Evolutionary conservation across 53 echinoderm and acorn worm genomes (phyloP), one percentile per base, ranked within the genome.

Genomic region (Mesocentrotus franciscanus): DNA sequence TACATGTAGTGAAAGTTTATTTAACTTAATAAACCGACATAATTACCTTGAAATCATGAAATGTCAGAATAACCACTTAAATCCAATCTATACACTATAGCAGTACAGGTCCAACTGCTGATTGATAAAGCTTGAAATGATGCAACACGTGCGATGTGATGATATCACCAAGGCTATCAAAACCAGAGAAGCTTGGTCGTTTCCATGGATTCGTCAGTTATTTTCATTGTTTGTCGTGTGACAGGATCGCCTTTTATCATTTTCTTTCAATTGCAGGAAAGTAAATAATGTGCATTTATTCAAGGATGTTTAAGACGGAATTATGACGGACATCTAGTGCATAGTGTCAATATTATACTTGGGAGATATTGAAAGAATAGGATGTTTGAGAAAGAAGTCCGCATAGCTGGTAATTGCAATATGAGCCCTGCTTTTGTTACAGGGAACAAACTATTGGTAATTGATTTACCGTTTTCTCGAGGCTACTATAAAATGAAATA

Each of bases 291-390:
- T 56, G 57, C 87, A 87, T 58, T 87, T 87, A 58, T 42, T 87
- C n/a, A 87, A 58, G 58, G 87, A 87, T 87, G 87, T 87, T 87
- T 87, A 58, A 87, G 57, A 87, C n/a, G 56, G 87, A 87, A 87
- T 87, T 87, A 87, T 87, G 59, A 87, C 15, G n/a, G 87, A 58
- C 87, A 20, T 58, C 57, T 24, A 58, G 87, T 87, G 87, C 29
- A 0, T 0, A 87, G n/a, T 56, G 58, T 87, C 26, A 87, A 87
- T 58, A 87, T 87, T 87, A 34, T n/a, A 57, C 57, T 87, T 58
- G 11, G 57, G 87, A 87, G 56, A 87, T 87, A n/a, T 42, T 39
- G 79, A 36, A 39, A 36, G 79, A 79, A 79, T 39, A 36, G 39
- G 20, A 36, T 10, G 39, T 79, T 81, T 39, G 81, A 36, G 81